These are phyloP conservation scores for Acheta domesticus DNA, from an alignment of 2,888 invertebrate genomes.

Conservation along the genomic window DNA sequence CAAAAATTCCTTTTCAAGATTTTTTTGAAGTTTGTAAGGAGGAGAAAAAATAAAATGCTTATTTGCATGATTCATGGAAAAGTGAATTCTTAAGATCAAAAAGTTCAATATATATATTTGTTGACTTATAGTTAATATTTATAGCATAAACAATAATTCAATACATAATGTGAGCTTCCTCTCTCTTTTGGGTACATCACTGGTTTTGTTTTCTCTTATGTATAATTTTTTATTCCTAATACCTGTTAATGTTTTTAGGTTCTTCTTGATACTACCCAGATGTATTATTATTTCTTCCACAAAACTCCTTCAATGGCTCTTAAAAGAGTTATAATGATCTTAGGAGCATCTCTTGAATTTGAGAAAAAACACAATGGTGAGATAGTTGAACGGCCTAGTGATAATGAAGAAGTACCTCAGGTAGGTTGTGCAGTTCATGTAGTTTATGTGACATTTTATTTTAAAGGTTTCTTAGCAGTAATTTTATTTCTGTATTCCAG, in stretches of 20 bases:
- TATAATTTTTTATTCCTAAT: background rate
- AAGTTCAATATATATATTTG: no score
- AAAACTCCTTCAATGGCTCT: constrained; percentile 94
- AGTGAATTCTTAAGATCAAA: no score
- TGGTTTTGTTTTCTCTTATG: no score
- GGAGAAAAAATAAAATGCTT: no score
- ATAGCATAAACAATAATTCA: no score
- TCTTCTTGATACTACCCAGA: constrained; percentile 90
- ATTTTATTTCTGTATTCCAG: constrained; percentile 50
- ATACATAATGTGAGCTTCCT: no score
- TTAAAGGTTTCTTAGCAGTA: no score
- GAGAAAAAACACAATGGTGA: constrained; percentile 91
- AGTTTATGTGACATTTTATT: background rate
- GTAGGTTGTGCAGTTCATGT: constrained; percentile 51
- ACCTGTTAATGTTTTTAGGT: constrained; percentile 54
- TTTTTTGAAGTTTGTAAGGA: no score
- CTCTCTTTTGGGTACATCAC: no score
- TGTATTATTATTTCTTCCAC: constrained; percentile 94
- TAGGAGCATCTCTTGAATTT: constrained; percentile 96
- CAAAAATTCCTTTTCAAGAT: no score
- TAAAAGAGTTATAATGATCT: constrained; percentile 93
- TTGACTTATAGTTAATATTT: no score
- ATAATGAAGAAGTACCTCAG: constrained; percentile 90
- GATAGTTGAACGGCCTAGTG: constrained; percentile 85
- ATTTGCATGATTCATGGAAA: no score